Base-by-base conservation (phyloP, 2,113 vertebrate species). In the Sceloporus undulatus region DNA sequence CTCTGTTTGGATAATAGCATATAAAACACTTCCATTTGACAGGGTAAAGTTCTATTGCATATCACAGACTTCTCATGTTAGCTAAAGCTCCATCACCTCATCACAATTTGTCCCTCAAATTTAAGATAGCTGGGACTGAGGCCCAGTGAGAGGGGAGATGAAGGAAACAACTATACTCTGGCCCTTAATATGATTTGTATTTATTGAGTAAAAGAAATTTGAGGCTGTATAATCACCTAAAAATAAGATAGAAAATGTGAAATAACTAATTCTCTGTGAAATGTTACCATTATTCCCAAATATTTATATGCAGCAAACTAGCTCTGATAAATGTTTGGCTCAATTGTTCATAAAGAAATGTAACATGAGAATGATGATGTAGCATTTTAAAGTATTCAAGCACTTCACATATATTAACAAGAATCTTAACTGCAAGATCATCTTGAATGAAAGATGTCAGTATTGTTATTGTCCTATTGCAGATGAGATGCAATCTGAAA, bases 1-100 rank as follows among this genome's bases (percentile, higher is more conserved):
- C 74, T 83, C 74, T 79, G 85, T 86, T 86, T 86, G 85, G 75
- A 66, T 84, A 78, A 83, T 65, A 78, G 81, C 80, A 78, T 84
- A 78, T 88, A 88, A 88, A 87, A 59, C 74, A 88, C 62, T 70
- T 70, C 74, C 62, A 78, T 84, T 42, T 71, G 74, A 84, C 73
- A 88, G 74, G 68, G 74, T 54, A 70, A 88, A 84, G 74, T 84
- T 82, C 59, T 40, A 71, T 70, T 84, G 81, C 42, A 77, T 84
- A 78, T 54, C 59, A 62, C 34, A 77, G 80, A 52, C 59, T 68
- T 77, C 65, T 84, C 78, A 38, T 78, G 48, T 88, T 84, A 78
- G 81, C 65, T 78, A 78, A 88, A 34, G 34, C 71, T 52, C 42
- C n/a, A 19, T 76, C 40, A 65, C 56, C 34, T 23, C 54, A 7